Percentiles rank a stretch among this genome's conserved stretches.
Conservation (phyloP, 2,888 invertebrate genomes). For the Eumerus sabulonum region DNA sequence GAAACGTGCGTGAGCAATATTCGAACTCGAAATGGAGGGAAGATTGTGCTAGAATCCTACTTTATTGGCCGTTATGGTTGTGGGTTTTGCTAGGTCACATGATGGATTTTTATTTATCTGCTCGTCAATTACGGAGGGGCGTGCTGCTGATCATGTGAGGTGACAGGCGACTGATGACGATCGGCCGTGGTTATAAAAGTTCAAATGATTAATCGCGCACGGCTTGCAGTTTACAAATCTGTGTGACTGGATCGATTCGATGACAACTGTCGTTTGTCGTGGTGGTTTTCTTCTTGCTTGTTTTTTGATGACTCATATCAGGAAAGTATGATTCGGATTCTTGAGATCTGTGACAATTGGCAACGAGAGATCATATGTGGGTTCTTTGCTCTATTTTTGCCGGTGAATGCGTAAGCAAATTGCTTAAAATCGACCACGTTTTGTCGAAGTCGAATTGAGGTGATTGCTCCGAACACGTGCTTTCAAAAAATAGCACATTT, state of each 20-base stretch:
- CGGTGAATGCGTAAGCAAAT: too few relatives aligned
- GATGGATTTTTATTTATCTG: conserved; percentile 10
- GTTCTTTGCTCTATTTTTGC: too few relatives aligned
- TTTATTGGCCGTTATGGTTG: conserved; percentile 5
- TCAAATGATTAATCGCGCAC: conserved; percentile 17
- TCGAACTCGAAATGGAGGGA: not conserved
- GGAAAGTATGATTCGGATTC: too few relatives aligned
- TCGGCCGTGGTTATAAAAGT: conserved; percentile 1
- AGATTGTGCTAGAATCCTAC: conserved; percentile 35
- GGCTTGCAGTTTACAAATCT: too few relatives aligned
- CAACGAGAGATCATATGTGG: too few relatives aligned
- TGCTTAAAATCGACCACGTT: too few relatives aligned
- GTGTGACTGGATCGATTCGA: conserved; percentile 6
- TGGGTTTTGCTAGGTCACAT: conserved; percentile 29
- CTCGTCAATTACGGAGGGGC: conserved; percentile 22
- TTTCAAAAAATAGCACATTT: not conserved
- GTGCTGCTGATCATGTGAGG: conserved; percentile 29
- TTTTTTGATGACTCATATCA: too few relatives aligned
- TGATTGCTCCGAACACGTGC: too few relatives aligned
- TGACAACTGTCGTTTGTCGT: too few relatives aligned
- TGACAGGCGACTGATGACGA: not conserved
- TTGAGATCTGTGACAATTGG: too few relatives aligned
- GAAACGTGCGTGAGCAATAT: conserved; percentile 7
- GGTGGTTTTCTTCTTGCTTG: too few relatives aligned
- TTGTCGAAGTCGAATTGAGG: too few relatives aligned